phyloP scores from a whole-genome alignment of 2,113 vertebrate species.

The Siphamia tubifer region DNA sequence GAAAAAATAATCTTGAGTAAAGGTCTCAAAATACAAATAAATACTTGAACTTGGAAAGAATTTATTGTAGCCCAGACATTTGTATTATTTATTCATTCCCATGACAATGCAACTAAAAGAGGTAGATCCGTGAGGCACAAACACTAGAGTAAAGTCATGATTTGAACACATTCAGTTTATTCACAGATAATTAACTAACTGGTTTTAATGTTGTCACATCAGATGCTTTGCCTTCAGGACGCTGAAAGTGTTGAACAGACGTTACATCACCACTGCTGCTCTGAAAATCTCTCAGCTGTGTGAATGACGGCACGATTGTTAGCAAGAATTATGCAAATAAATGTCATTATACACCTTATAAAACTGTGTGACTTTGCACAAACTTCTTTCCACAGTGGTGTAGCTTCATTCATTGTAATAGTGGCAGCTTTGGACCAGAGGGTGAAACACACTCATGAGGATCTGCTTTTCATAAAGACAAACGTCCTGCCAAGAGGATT shows the following conservation, averaged over 20 bases:
- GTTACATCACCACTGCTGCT: slow-evolving; percentile 28
- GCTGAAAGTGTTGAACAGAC: neutral
- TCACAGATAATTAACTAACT: neutral
- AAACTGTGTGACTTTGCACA: neutral
- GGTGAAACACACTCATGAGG: neutral
- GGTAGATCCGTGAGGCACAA: too few relatives aligned
- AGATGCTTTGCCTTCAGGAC: neutral
- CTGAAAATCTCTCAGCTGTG: neutral
- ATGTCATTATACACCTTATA: neutral
- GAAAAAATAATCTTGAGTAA: too few relatives aligned
- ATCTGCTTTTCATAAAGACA: neutral
- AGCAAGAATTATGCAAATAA: slow-evolving; percentile 17
- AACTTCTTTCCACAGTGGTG: neutral
- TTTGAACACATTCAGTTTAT: too few relatives aligned
- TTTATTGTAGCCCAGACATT: too few relatives aligned
- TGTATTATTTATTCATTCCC: too few relatives aligned
- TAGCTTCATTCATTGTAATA: neutral
- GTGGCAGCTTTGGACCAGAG: neutral
- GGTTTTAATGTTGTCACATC: neutral
- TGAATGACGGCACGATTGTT: neutral
- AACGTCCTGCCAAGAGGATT: slow-evolving; percentile 1
- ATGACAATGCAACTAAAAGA: too few relatives aligned
- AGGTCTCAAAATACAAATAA: too few relatives aligned
- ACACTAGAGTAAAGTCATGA: too few relatives aligned
- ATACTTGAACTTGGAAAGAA: too few relatives aligned